Percentiles rank a stretch among this genome's conserved stretches.
Conservation (phyloP, 2,888 invertebrate species). For the Phorcus lineatus region DNA sequence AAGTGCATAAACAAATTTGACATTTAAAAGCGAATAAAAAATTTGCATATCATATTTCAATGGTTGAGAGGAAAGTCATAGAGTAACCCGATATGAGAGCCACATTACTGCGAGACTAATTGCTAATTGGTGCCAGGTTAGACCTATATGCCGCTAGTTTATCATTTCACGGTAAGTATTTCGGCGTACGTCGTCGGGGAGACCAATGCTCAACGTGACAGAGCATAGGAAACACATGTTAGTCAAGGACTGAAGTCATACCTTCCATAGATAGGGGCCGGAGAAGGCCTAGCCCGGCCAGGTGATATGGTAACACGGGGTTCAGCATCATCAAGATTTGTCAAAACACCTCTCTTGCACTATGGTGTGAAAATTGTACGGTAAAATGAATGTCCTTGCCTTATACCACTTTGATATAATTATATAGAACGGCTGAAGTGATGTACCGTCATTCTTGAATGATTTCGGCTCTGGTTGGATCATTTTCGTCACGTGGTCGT, state of each 20-base stretch:
- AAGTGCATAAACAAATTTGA: too few species aligned
- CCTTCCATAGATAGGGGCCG: conserved; percentile 64
- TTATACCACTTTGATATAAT: neutral
- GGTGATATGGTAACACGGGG: conserved; percentile 62
- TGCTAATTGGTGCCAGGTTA: neutral
- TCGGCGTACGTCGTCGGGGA: conserved; percentile 18
- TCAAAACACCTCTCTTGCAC: neutral
- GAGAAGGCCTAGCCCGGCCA: conserved; percentile 62
- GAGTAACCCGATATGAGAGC: neutral
- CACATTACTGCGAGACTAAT: neutral
- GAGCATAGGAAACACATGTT: neutral
- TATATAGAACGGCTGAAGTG: neutral
- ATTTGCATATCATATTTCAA: too few species aligned
- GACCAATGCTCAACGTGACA: neutral
- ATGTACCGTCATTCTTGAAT: neutral
- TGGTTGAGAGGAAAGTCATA: too few species aligned
- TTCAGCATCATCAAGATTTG: conserved; percentile 51
- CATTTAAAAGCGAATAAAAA: too few species aligned
- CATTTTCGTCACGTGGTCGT: conserved; percentile 4
- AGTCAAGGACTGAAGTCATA: conserved; percentile 32
- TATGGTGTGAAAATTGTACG: neutral
- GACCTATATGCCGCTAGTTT: neutral
- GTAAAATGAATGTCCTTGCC: neutral
- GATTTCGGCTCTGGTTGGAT: conserved; percentile 6
- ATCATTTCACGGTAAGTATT: conserved; percentile 37